A percentile compares a stretch with the other conserved stretches of the same genome.
Conservation (phyloP, 2,113 vertebrate species). For the Oceanodroma tethys region DNA sequence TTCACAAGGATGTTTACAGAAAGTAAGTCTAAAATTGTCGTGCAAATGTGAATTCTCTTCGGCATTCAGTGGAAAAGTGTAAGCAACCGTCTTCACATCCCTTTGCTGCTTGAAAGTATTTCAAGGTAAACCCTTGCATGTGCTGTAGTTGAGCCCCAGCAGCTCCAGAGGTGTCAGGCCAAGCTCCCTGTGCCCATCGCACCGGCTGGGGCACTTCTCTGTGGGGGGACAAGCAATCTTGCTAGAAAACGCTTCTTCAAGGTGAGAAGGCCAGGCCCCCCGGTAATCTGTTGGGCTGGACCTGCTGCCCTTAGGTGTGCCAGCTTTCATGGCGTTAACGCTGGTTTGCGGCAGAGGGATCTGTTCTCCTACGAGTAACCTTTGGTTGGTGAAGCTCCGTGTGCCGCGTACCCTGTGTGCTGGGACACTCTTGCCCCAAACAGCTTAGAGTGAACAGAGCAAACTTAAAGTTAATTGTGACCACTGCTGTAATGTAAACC, state of each 20-base stretch:
- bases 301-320: too few relatives aligned
- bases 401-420: fast-evolving
- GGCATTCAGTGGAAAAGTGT: not conserved
- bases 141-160: not conserved
- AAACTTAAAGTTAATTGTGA: not conserved
- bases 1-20: not conserved
- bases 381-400: fast-evolving
- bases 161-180: not conserved
- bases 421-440: not conserved
- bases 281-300: fast-evolving
- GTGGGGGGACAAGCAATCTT: not conserved
- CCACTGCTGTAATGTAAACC: not conserved
- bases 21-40: not conserved
- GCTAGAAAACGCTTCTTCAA: not conserved
- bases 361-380: not conserved
- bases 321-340: fast-evolving
- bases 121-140: not conserved
- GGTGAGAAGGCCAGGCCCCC: too few relatives aligned
- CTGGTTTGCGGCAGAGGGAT: not conserved
- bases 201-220: fast-evolving
- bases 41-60: not conserved
- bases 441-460: not conserved
- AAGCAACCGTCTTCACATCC: not conserved
- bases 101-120: not conserved
- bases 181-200: not conserved